These are phyloP conservation scores for Hypocryptadius cinnamomeus DNA, from an alignment of 2,113 vertebrate genomes.

Conservation along the genomic window DNA sequence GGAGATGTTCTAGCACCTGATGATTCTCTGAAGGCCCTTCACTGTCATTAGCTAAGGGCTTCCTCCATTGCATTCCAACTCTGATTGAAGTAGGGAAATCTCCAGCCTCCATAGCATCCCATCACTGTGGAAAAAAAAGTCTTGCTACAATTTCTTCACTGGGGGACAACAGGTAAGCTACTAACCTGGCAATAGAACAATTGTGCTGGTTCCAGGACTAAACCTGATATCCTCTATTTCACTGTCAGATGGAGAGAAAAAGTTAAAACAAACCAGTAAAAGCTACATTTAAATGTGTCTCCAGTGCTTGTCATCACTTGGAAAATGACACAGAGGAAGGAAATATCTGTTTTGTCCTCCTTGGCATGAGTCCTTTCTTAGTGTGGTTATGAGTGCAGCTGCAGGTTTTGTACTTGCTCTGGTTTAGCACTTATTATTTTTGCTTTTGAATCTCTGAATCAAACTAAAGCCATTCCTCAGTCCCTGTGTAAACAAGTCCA, in stretches of 20 bases:
- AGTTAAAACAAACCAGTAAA: not conserved
- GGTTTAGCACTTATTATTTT: not conserved
- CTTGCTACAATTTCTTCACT: not conserved
- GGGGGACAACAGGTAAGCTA: not conserved
- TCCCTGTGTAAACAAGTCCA: not conserved
- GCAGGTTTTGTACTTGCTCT: not conserved
- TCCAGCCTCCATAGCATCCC: not conserved
- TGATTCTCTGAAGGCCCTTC: slow-evolving; percentile 34
- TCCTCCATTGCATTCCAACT: slow-evolving; percentile 31
- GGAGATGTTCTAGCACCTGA: slow-evolving; percentile 35
- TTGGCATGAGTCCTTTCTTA: not conserved
- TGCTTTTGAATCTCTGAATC: not conserved
- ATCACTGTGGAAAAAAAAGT: not conserved
- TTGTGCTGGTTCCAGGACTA: not conserved
- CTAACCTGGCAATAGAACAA: not conserved
- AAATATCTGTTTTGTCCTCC: not conserved
- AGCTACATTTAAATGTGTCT: not conserved
- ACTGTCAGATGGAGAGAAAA: not conserved
- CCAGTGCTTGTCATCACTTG: not conserved
- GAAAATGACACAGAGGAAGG: not conserved
- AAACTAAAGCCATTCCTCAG: not conserved
- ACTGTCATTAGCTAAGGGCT: slow-evolving; percentile 14
- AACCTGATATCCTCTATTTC: not conserved
- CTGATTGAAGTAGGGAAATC: not conserved
- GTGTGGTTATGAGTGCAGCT: not conserved